phyloP scores from a whole-genome alignment of 2,113 vertebrate genomes.

The Guaruba guarouba region DNA sequence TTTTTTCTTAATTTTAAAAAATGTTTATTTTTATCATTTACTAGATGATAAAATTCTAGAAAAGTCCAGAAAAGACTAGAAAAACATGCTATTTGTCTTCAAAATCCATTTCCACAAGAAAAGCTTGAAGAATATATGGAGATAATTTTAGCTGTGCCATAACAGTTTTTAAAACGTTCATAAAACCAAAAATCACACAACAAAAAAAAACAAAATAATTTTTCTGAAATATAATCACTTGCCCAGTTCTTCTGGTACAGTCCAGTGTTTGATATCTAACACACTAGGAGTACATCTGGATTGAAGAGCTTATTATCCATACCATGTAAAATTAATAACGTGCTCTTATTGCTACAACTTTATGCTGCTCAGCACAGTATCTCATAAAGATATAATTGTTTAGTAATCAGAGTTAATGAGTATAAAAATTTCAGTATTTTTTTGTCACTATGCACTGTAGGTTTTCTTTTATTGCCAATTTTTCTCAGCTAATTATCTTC shows the following conservation, averaged over 20 bases:
- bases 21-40: background rate
- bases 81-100: background rate
- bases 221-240: background rate
- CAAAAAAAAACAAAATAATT: background rate
- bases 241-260: background rate
- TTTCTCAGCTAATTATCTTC: background rate
- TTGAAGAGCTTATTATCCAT: background rate
- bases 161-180: background rate
- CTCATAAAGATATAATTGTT: background rate
- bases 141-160: background rate
- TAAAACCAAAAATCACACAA: background rate
- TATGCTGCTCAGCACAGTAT: background rate
- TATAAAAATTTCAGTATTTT: background rate
- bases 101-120: background rate
- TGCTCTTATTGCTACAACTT: background rate
- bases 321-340: background rate
- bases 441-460: background rate
- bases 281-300: background rate
- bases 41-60: background rate
- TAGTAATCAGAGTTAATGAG: background rate
- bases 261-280: background rate
- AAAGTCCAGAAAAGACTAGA: background rate
- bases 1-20: background rate
- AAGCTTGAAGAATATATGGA: background rate
- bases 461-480: background rate